Base-by-base conservation (phyloP, 2,113 vertebrate species). In the Ivindomyrus marchei region DNA sequence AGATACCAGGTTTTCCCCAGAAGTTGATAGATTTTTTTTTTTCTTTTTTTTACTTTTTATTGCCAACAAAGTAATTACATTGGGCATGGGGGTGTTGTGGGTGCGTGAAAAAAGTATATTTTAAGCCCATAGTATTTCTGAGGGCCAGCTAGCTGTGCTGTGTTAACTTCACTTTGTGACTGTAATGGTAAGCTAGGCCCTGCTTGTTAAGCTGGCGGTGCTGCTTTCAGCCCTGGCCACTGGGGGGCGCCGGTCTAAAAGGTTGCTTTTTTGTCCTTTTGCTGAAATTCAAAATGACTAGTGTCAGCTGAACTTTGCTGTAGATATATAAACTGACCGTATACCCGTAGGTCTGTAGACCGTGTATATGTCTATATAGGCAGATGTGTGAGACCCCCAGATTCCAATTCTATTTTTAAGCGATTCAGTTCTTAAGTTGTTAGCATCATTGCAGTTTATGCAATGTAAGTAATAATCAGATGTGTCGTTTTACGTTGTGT, bases 391-490 rank as follows among this genome's bases (percentile, higher is more conserved):
- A 85, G 21, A 85, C 42, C 77, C 31, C 42, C 45, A 46, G 45
- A 46, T 24, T 46, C 83, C 39, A 42, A 1, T 47, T 85, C 42
- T 46, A 46, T 47, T 85, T 53, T 87, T 87, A 87, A 53, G 85
- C 27, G 53, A 87, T 53, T 87, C 15, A 8, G 19, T 87, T 87
- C 27, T 53, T 87, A 53, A 87, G 85, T 52, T 56, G 31, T 87
- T 53, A 87, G 85, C 13, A 53, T 87, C 47, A 53, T 87, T 87
- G 85, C 50, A 53, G n/a, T 39, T 87, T 13, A 39, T 53, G 85
- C 85, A 87, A 87, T 87, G 47, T 87, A 53, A 87, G 85, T 87
- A 87, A 87, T 87, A 39, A 53, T 53, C 47, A 50, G 47, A 87
- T 87, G 85, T 87, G 85, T 53, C 47, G 49, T 27, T 87, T 87